Evolutionary conservation across 2,888 invertebrate genomes (phyloP).

Genomic region (Acheta domesticus): DNA sequence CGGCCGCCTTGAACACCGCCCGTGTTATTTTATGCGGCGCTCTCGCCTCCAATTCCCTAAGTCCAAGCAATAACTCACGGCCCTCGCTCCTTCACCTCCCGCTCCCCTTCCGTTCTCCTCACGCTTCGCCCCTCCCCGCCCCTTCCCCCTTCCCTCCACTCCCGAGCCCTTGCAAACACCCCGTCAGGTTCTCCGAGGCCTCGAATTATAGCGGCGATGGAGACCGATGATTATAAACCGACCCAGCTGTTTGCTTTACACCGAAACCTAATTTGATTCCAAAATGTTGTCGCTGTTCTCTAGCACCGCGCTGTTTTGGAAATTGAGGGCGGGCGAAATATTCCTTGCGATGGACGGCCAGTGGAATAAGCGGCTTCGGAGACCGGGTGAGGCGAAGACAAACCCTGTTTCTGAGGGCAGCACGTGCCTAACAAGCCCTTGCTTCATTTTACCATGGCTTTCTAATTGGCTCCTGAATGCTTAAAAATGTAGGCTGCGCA

Average conservation of each 20-base stretch:
- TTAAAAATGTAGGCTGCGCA: no score
- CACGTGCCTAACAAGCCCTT: no score
- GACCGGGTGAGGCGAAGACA: no score
- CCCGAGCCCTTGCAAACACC: not conserved
- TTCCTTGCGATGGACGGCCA: no score
- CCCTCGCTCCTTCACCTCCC: not conserved
- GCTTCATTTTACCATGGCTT: no score
- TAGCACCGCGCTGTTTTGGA: no score
- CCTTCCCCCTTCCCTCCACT: not conserved
- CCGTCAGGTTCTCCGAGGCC: not conserved
- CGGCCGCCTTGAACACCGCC: not conserved
- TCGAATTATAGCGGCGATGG: not conserved
- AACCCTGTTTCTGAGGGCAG: no score
- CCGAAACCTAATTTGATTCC: conserved; percentile 18
- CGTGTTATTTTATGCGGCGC: not conserved
- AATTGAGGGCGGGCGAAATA: no score
- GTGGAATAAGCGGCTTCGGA: no score
- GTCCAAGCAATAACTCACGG: not conserved
- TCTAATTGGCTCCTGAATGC: no score
- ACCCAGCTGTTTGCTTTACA: not conserved
- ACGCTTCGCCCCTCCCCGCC: no score
- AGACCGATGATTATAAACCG: not conserved
- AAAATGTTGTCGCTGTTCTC: not conserved
- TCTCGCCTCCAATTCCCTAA: not conserved
- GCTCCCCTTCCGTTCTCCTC: not conserved